Evolutionary conservation across 2,797 vertebrate genomes (phyloP), one percentile per base, ranked within the genome.

Genomic region (Prionace glauca): DNA sequence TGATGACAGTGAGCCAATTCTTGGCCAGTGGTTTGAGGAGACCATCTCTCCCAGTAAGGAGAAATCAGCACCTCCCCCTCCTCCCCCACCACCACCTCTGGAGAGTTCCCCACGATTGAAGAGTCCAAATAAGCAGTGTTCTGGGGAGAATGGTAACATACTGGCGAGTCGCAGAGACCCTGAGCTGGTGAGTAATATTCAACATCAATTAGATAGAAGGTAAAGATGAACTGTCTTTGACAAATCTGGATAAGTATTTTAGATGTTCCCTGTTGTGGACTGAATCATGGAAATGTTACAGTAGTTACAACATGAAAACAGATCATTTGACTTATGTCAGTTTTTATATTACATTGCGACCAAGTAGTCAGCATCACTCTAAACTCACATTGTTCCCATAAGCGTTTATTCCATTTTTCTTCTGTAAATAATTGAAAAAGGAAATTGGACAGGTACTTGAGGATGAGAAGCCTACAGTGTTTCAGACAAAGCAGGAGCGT

Each of bases 21-120:
- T 99, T 93, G 99, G 99, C 60, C 98, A 99, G 1, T 99, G 99
- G 99, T 99, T 99, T 97, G 99, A 99, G 96, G 99, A 99, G 97
- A 99, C 99, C 72, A 99, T 99, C 97, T 99, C 99, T 65, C 99
- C 99, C 26, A 99, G 98, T 96, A 99, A 99, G 97, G 99, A 99
- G 97, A 99, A 99, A 96, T 98, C 98, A 96, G 99, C 98, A 0
- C 99, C 99, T 0, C 99, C 99, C 0, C 99, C 99, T 0, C 99
- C 99, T 0, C 99, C 99, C 0, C 99, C 99, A 0, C 99, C 99
- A 0, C 99, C 99, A 0, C 99, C 99, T 0, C 96, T 99, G 96
- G 99, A 99, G 97, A 99, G 99, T 1, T 99, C 99, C 0, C 99
- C 99, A 0, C 97, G 98, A 95, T 98, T 99, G 90, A 99, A 99